phyloP scores from a whole-genome alignment of 1,140 invertebrate species.

The Cardiocondyla obscurior region DNA sequence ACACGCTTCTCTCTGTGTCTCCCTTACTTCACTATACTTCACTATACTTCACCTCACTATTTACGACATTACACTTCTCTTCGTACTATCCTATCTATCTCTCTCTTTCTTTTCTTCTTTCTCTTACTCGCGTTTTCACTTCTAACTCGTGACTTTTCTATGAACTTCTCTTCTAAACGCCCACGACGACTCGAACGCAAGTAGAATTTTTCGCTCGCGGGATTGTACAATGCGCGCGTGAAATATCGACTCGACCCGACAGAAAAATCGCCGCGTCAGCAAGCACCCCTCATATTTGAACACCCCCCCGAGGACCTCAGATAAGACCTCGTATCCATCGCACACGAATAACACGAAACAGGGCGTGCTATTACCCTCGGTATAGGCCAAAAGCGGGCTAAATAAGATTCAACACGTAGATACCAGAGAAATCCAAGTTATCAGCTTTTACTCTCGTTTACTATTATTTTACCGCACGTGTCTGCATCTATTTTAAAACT shows the following conservation, averaged over 20 bases:
- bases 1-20: slow-evolving; percentile 33
- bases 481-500: slow-evolving; percentile 26
- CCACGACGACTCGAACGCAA: slow-evolving; percentile 50
- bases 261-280: slow-evolving; percentile 7
- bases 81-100: slow-evolving; percentile 23
- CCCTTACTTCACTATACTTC: slow-evolving; percentile 22
- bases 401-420: neutral
- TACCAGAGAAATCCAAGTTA: neutral
- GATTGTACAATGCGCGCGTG: slow-evolving; percentile 24
- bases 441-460: slow-evolving; percentile 12
- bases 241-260: slow-evolving; percentile 34
- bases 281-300: slow-evolving; percentile 8
- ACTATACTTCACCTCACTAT: slow-evolving; percentile 31
- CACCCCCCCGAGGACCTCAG: slow-evolving; percentile 3
- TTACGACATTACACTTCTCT: slow-evolving; percentile 20
- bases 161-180: slow-evolving; percentile 53
- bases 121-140: slow-evolving; percentile 17
- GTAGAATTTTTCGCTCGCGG: slow-evolving; percentile 9
- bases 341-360: slow-evolving; percentile 41
- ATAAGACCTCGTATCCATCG: neutral
- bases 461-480: slow-evolving; percentile 25
- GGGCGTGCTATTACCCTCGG: neutral
- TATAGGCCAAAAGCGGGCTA: neutral
- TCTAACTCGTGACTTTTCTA: slow-evolving; percentile 32
- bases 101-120: slow-evolving; percentile 34